Percentiles rank a stretch among this genome's conserved stretches.
phyloP scores from a whole-genome alignment of 1,140 invertebrate species.

The Caerostris extrusa region DNA sequence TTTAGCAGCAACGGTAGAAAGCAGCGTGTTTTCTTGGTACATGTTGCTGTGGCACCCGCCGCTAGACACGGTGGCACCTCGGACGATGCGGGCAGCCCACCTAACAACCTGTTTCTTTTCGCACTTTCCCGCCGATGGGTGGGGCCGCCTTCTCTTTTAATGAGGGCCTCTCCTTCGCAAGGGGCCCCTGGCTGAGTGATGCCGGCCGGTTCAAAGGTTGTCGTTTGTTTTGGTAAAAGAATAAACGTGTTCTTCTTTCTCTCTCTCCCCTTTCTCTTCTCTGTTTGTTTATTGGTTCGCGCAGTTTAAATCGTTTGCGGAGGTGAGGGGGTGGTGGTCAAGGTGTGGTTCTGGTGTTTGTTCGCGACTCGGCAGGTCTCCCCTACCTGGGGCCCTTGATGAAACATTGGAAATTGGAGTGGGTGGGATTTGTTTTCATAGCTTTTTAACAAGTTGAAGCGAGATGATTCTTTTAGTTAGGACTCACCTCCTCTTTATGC shows the following conservation, averaged over 20 bases:
- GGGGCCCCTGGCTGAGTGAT: neutral
- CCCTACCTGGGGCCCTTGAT: too few species aligned
- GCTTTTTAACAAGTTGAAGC: too few species aligned
- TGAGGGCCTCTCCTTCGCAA: neutral
- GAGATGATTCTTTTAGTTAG: too few species aligned
- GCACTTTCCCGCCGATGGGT: conserved; percentile 22
- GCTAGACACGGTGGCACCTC: neutral
- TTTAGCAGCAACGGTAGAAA: neutral
- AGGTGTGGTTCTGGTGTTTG: neutral
- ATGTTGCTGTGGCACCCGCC: neutral
- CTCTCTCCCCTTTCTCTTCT: neutral
- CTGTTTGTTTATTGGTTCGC: neutral
- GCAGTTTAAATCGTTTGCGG: neutral
- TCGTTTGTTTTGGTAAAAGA: neutral
- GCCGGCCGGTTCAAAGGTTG: neutral
- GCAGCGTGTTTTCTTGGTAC: neutral
- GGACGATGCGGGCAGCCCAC: neutral
- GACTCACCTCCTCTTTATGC: too few species aligned
- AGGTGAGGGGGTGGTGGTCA: neutral
- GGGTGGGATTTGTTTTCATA: too few species aligned
- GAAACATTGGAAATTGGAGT: too few species aligned
- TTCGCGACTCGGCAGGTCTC: neutral
- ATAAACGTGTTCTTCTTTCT: neutral
- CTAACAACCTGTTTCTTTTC: conserved; percentile 51
- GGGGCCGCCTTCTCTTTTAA: neutral